Evolutionary conservation across 2,113 vertebrate species (phyloP).

Genomic region (Passer domesticus): DNA sequence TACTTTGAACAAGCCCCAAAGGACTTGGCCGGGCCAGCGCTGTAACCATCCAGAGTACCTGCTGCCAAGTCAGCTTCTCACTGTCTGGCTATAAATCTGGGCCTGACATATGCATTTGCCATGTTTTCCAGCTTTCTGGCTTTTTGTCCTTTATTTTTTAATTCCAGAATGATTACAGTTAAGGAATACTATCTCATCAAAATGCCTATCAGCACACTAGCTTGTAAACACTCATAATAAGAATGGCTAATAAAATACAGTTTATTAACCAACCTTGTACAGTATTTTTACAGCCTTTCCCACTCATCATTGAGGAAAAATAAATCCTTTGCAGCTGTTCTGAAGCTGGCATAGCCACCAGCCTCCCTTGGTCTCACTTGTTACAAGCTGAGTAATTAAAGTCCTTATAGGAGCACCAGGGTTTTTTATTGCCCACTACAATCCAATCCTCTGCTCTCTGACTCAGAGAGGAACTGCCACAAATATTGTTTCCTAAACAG

Average conservation of each 20-base stretch:
- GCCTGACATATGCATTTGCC: conserved; percentile 43
- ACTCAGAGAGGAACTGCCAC: not conserved
- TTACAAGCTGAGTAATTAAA: conserved; percentile 48
- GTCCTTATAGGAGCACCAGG: conserved; percentile 3
- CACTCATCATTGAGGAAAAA: conserved; percentile 41
- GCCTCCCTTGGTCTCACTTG: conserved; percentile 25
- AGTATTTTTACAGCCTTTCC: conserved; percentile 32
- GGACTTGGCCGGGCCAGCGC: conserved; percentile 32
- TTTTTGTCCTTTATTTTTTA: not conserved
- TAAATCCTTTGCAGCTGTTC: conserved; percentile 19
- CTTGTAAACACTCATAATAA: conserved; percentile 46
- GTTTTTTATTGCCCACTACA: conserved; percentile 11
- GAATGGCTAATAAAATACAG: conserved; percentile 34
- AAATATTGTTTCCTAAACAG: conserved; percentile 21
- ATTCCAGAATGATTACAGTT: conserved; percentile 40
- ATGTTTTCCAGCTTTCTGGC: conserved; percentile 47
- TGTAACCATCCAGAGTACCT: conserved; percentile 31
- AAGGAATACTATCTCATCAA: conserved; percentile 25
- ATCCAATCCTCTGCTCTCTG: not conserved
- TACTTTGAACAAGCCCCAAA: conserved; percentile 61
- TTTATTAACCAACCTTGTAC: conserved; percentile 47
- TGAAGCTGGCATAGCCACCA: not conserved
- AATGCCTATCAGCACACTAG: conserved; percentile 1
- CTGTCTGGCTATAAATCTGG: conserved; percentile 64
- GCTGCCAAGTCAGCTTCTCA: conserved; percentile 53